These are phyloP conservation scores for Xenopus tropicalis DNA, from an alignment of 2,113 vertebrate species.

Conservation along the genomic window UCB_Xtro_10.0 CM004448.2:32237501-32238000, in stretches of 20 bases:
- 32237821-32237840: slow-evolving; percentile 93
- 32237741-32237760: slow-evolving; percentile 83
- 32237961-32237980: too few species aligned
- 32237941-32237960: too few species aligned
- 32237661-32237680: background rate
- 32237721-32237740: slow-evolving; percentile 72
- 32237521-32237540: too few species aligned
- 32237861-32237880: slow-evolving; percentile 58
- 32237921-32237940: too few species aligned
- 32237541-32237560: too few species aligned
- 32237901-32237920: too few species aligned
- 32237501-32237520: too few species aligned
- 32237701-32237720: slow-evolving; percentile 75
- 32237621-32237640: too few species aligned
- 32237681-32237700: slow-evolving; percentile 20
- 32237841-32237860: slow-evolving; percentile 96
- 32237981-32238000: too few species aligned
- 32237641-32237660: background rate
- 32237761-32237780: slow-evolving; percentile 96
- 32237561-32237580: too few species aligned
- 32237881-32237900: background rate
- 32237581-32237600: too few species aligned
- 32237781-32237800: slow-evolving; percentile 88
- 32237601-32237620: too few species aligned
- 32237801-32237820: slow-evolving; percentile 76